phyloP scores from a whole-genome alignment of 2,888 invertebrate genomes.

The Polymixis lichenea region DNA sequence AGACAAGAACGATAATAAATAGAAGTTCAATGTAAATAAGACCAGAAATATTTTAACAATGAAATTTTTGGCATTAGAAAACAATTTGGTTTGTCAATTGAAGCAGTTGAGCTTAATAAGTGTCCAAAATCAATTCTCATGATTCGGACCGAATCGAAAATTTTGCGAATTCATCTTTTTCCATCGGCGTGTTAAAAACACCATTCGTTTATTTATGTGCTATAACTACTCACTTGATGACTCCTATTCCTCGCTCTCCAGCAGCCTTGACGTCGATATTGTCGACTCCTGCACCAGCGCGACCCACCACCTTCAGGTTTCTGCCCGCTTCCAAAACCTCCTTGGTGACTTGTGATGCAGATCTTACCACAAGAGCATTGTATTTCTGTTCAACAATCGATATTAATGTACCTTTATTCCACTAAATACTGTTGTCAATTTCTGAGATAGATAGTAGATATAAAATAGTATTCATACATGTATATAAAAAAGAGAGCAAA shows the following conservation, averaged over 20 bases:
- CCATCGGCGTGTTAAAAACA: not conserved
- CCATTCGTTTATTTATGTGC: not conserved
- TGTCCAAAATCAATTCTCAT: not conserved
- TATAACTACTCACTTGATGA: constrained; percentile 95
- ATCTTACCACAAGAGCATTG: constrained; percentile 97
- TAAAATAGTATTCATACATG: too few species aligned
- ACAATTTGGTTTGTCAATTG: constrained; percentile 17
- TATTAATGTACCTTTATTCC: not conserved
- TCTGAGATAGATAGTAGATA: not conserved
- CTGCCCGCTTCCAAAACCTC: constrained; percentile 95
- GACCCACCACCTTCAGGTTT: constrained; percentile 96
- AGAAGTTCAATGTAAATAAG: constrained; percentile 32
- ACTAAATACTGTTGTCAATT: not conserved
- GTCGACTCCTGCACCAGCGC: constrained; percentile 99
- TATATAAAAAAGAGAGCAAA: too few species aligned
- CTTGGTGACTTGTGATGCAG: constrained; percentile 98
- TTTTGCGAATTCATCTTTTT: not conserved
- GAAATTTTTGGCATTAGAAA: constrained; percentile 23
- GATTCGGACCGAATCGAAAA: not conserved
- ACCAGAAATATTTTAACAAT: not conserved
- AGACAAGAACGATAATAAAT: not conserved
- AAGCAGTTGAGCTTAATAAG: not conserved
- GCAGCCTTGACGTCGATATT: constrained; percentile 98
- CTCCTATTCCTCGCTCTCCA: constrained; percentile 95
- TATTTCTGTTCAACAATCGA: constrained; percentile 91